A percentile compares a stretch with the other conserved stretches of the same genome.
These are phyloP conservation scores for Hirtodrosophila confusa DNA, from an alignment of 2,888 invertebrate genomes.

Conservation along the genomic window DNA sequence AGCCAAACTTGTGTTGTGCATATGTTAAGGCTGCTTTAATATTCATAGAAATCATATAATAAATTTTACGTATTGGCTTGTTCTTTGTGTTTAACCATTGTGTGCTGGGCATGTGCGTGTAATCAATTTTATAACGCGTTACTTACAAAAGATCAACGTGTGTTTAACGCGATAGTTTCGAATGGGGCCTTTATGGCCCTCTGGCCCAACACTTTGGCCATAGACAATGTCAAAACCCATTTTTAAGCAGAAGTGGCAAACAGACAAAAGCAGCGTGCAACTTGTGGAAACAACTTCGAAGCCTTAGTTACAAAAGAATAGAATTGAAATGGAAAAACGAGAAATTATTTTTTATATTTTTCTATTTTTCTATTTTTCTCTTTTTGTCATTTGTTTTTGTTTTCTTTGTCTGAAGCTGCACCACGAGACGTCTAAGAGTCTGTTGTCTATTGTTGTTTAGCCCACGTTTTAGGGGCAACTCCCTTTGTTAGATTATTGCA, in stretches of 20 bases:
- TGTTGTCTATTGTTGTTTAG: constrained; percentile 51
- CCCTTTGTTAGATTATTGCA: constrained; percentile 52
- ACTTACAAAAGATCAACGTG: constrained; percentile 71
- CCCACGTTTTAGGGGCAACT: constrained; percentile 64
- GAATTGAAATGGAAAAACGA: constrained; percentile 59
- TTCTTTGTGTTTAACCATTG: constrained; percentile 27
- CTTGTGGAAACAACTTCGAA: constrained; percentile 22
- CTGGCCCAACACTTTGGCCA: constrained; percentile 70
- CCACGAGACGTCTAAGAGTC: constrained; percentile 61
- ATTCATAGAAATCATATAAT: constrained; percentile 69
- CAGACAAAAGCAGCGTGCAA: constrained; percentile 32
- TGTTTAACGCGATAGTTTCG: constrained; percentile 65
- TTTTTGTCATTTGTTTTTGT: constrained; percentile 43
- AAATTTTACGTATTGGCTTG: constrained; percentile 51
- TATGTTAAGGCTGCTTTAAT: constrained; percentile 31
- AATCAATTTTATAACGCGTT: constrained; percentile 71
- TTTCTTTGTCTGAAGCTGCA: constrained; percentile 54
- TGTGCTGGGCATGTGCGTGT: constrained; percentile 40
- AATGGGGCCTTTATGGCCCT: constrained; percentile 11
- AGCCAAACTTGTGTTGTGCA: background rate
- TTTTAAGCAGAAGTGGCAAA: constrained; percentile 63
- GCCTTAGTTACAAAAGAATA: constrained; percentile 44
- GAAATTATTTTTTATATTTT: constrained; percentile 58
- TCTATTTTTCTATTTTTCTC: constrained; percentile 16
- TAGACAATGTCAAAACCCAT: constrained; percentile 73